A percentile compares a stretch with the other conserved stretches of the same genome.
Conservation (phyloP, 2,888 invertebrate species). For the Drosophila robusta region DNA sequence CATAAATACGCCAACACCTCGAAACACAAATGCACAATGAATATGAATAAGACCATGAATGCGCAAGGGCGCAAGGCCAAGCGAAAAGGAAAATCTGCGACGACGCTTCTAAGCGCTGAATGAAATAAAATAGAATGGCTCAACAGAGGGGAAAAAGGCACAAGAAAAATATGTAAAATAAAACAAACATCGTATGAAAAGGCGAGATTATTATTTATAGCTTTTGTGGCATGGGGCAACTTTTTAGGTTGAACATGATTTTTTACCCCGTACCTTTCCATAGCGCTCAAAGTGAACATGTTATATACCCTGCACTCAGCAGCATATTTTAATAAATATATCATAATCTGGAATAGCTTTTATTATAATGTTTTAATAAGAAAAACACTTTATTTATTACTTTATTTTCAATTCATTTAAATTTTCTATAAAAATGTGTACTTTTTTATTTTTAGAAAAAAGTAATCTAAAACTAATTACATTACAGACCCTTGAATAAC, state of each 20-base stretch:
- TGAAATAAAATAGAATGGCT: slow-evolving; percentile 57
- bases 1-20: slow-evolving; percentile 65
- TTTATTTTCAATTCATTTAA: no score
- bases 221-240: slow-evolving; percentile 45
- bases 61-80: slow-evolving; percentile 46
- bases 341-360: no score
- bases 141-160: background rate
- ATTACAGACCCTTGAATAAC: no score
- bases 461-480: no score
- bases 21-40: slow-evolving; percentile 65
- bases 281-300: background rate
- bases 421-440: no score
- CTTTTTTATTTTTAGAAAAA: no score
- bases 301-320: slow-evolving; percentile 8
- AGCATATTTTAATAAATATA: background rate
- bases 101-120: slow-evolving; percentile 32
- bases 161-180: slow-evolving; percentile 15
- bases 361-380: no score
- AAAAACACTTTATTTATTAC: no score
- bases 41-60: slow-evolving; percentile 57
- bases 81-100: slow-evolving; percentile 28
- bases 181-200: slow-evolving; percentile 35
- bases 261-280: background rate
- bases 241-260: slow-evolving; percentile 17
- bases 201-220: slow-evolving; percentile 64